Evolutionary conservation across 1,140 invertebrate species (phyloP), one percentile per base, ranked within the genome.

Genomic region (Philotrypesis tridentata): DNA sequence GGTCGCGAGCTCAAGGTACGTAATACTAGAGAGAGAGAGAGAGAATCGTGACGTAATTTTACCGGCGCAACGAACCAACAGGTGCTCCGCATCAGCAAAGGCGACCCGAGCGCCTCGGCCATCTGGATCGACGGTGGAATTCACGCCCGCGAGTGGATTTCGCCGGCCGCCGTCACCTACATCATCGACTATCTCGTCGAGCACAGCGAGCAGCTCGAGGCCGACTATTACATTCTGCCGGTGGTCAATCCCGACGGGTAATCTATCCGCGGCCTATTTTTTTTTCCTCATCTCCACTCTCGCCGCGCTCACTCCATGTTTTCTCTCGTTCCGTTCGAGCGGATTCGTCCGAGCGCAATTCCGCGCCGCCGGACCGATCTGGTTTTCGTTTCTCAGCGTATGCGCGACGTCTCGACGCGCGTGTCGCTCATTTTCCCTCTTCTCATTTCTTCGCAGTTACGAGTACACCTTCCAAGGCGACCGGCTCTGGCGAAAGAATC

Each of bases 141-240:
- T 71, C 95, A 95, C 85, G 94, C 95, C 1, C 91, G 95, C 77
- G 95, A 97, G 92, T 97, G 96, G 96, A 96, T 97, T 60, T 94
- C 96, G 0, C 95, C 96, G 9, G 96, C 96, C 0, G 89, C 92
- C 0, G 93, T 94, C 12, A 92, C 94, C 25, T 95, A 94, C 84
- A 92, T 95, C 12, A 92, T 95, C 68, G 95, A 97, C 87, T 93
- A 97, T 86, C 90, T 98, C 65, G 94, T 96, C 0, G 95, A 96
- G 87, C 95, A 96, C 86, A 94, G 94, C 86, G 94, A 96, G 31
- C 92, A 82, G 85, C 79, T 93, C 14, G 93, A 96, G 86, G 93
- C 93, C 11, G 93, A 93, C 84, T 94, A 94, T 88, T 93, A 94
- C 71, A 91, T 94, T 25, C 79, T 94, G 2, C 93, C 93, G 0